These are phyloP conservation scores for Cheracebus regulus DNA, from an alignment of 2,797 vertebrate genomes.

Conservation along the genomic window DNA sequence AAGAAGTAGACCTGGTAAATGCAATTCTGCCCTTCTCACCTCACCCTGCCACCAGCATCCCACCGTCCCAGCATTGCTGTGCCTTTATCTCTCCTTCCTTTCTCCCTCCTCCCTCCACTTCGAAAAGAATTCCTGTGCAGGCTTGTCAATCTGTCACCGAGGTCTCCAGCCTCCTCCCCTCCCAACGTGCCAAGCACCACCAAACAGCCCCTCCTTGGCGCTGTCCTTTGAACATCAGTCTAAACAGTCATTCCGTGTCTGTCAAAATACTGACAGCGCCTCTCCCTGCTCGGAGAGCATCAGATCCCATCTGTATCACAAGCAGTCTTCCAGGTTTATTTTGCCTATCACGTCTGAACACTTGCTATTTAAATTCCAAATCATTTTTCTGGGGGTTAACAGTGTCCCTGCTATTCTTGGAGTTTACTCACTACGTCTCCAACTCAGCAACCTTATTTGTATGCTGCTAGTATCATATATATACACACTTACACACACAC, in stretches of 20 bases:
- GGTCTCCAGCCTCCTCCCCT: not conserved
- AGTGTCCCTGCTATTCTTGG: constrained; percentile 74
- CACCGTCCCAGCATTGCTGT: not conserved
- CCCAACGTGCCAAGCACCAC: not conserved
- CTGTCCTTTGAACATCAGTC: constrained; percentile 35
- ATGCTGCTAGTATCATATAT: not conserved
- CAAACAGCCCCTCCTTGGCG: constrained; percentile 58
- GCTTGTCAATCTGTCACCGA: constrained; percentile 32
- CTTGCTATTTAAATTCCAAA: constrained; percentile 81
- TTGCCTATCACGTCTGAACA: constrained; percentile 71
- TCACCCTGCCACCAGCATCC: not conserved
- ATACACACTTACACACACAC: not conserved
- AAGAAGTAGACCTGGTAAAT: constrained; percentile 6
- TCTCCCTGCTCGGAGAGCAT: constrained; percentile 38
- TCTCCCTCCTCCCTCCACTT: not conserved
- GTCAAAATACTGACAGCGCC: constrained; percentile 49
- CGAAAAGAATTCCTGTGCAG: constrained; percentile 8
- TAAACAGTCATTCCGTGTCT: constrained; percentile 47
- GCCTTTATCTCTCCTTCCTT: constrained; percentile 23
- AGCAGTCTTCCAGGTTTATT: constrained; percentile 73
- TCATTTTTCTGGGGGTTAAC: constrained; percentile 75
- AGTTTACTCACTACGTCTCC: constrained; percentile 27
- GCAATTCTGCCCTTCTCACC: not conserved
- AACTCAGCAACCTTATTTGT: constrained; percentile 63
- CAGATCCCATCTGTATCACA: constrained; percentile 71